phyloP scores from a whole-genome alignment of 2,797 vertebrate species.

The Lacerta agilis region DNA sequence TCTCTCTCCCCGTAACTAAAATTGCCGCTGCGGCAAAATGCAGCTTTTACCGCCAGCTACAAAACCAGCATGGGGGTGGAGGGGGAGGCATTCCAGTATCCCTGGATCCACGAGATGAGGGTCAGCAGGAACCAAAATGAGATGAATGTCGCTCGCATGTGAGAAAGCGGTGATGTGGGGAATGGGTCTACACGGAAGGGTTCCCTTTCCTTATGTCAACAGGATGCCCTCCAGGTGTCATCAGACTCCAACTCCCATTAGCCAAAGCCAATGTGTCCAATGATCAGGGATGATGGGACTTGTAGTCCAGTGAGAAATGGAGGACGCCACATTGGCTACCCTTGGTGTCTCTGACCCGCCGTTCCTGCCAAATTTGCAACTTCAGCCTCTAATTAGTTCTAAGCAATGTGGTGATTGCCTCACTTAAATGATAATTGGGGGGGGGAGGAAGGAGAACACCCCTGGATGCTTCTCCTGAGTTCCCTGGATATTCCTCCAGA shows the following conservation, averaged over 20 bases:
- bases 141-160: too few relatives aligned
- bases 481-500: neutral
- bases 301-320: too few relatives aligned
- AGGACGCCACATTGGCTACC: too few relatives aligned
- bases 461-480: too few relatives aligned
- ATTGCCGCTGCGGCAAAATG: conserved; percentile 33
- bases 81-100: neutral
- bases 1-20: conserved; percentile 25
- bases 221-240: too few relatives aligned
- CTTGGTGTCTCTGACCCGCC: too few relatives aligned
- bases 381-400: neutral
- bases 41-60: neutral
- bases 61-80: neutral
- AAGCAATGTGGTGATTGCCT: neutral
- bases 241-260: too few relatives aligned
- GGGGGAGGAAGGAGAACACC: neutral
- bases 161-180: neutral
- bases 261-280: too few relatives aligned
- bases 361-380: neutral
- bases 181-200: neutral
- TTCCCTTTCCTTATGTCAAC: too few relatives aligned
- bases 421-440: neutral
- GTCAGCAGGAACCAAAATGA: neutral
- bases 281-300: too few relatives aligned
- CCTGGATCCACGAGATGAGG: neutral